Base-by-base conservation (phyloP, 2,113 vertebrate genomes). In the Gadus chalcogrammus region DNA sequence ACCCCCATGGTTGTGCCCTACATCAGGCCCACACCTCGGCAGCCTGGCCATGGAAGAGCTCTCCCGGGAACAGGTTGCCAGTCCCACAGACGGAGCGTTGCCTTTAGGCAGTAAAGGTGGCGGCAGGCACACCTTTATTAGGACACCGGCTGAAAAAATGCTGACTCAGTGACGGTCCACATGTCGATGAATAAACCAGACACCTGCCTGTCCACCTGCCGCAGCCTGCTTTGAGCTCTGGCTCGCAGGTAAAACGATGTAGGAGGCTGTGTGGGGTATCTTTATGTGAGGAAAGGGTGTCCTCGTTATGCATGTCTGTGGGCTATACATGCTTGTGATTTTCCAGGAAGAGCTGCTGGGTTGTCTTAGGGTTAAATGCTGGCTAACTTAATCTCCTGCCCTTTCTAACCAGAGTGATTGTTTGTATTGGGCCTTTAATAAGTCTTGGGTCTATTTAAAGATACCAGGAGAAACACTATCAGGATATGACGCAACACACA, bases 401-500 rank as follows among this genome's bases (percentile, higher is more conserved):
- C 65, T 28, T 67, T 85, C 72, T 81, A 83, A 82, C 66, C 66
- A 65, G 70, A 75, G 70, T 69, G 81, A 82, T 68, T 84, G 83
- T 88, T 84, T 81, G 75, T 58, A 64, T 68, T 73, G 78, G 72
- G 70, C 73, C 74, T 78, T 87, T 79, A 86, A 80, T 86, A 88
- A 81, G 75, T 77, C 77, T 68, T 60, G 4, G 55, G 66, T 18
- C 83, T 85, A 84, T 83, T 82, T 48, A 87, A 79, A 83, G 78
- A 61, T 71, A 60, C 42, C n/a, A 15, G 2, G 70, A 73, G 76
- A 80, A 72, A 78, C 83, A 78, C 72, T 68, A 72, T 73, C 9
- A 5, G 59, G 1, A 27, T n/a, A 63, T 80, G 78, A 86, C 71
- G 13, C 72, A 24, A 59, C 18, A 69, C 28, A 67, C 59, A 53